Evolutionary conservation across 2,888 invertebrate species (phyloP).

Genomic region (Drosophila meridiana): DNA sequence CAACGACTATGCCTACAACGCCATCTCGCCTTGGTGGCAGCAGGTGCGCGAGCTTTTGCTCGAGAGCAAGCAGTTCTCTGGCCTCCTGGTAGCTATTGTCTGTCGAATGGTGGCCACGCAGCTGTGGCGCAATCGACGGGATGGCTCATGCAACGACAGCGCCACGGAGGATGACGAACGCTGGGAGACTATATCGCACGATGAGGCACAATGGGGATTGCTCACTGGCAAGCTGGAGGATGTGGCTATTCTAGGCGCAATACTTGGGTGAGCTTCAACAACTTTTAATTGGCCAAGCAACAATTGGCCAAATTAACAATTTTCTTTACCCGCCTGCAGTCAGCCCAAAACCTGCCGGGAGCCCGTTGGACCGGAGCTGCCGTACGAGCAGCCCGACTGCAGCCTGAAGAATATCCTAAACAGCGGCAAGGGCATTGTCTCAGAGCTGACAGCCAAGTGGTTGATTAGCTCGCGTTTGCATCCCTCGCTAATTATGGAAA

Average conservation of each 20-base stretch:
- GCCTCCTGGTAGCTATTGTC: slow-evolving; percentile 92
- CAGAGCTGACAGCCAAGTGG: slow-evolving; percentile 95
- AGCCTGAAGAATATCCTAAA: slow-evolving; percentile 89
- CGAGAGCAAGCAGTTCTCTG: slow-evolving; percentile 91
- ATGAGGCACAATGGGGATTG: slow-evolving; percentile 94
- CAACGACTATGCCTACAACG: slow-evolving; percentile 87
- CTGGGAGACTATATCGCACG: slow-evolving; percentile 94
- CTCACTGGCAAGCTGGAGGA: slow-evolving; percentile 96
- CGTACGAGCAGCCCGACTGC: slow-evolving; percentile 87
- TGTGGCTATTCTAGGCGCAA: slow-evolving; percentile 90
- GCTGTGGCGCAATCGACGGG: slow-evolving; percentile 67
- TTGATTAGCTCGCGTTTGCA: slow-evolving; percentile 90
- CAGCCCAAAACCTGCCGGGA: slow-evolving; percentile 70
- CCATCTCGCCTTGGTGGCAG: slow-evolving; percentile 93
- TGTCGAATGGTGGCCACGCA: slow-evolving; percentile 90
- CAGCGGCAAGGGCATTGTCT: slow-evolving; percentile 92
- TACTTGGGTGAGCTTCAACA: slow-evolving; percentile 86
- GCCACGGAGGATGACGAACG: slow-evolving; percentile 86
- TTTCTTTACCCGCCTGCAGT: slow-evolving; percentile 48
- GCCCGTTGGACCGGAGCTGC: slow-evolving; percentile 86
- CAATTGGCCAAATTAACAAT: too few species aligned
- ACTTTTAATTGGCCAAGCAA: background rate
- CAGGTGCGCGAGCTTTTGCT: slow-evolving; percentile 90
- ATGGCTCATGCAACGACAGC: slow-evolving; percentile 84
- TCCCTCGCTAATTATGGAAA: slow-evolving; percentile 87